Evolutionary conservation across 2,797 vertebrate species (phyloP), one percentile per base, ranked within the genome.

Genomic region (Xenentodon cancila): DNA sequence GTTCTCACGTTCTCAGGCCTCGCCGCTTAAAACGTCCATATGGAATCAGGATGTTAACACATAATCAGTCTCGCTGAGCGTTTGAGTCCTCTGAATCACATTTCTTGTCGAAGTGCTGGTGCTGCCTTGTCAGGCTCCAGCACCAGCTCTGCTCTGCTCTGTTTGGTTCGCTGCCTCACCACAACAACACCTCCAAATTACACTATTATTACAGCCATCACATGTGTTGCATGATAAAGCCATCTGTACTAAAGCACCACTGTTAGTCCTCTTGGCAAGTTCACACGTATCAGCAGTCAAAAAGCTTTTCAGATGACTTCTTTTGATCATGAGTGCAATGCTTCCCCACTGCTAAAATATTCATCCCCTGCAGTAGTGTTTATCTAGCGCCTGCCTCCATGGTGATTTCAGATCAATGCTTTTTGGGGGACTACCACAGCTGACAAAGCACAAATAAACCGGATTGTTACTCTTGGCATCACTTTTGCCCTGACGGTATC

Each of bases 361-460:
- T 73, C 76, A 50, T 48, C 67, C 64, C 73, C 74, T 40, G 52
- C 65, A 56, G 76, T 18, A 2, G 17, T 73, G 65, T 80, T 80
- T 62, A 79, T 76, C 69, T 69, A 60, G 25, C 4, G 18, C 21
- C 50, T 62, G 75, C 56, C 52, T 68, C 74, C 64, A 69, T 48
- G 32, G 61, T 63, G 54, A 77, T 81, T 84, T 73, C 70, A 59
- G 51, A 71, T 72, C 1, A 15, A 46, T 20, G 54, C 53, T 76
- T 55, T 75, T 22, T 51, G 27, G 27, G 54, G 44, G 50, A 63
- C 64, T 75, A 59, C 75, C 77, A 72, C 11, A 56, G 59, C 44
- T 22, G 30, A 85, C 71, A 84, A 71, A 68, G 53, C 77, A 67
- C 68, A 90, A 87, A 88, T 88, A 91, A 89, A 88, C 67, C 47